Conservation (phyloP, 2,888 invertebrate genomes). For the Diloba caeruleocephala region DNA sequence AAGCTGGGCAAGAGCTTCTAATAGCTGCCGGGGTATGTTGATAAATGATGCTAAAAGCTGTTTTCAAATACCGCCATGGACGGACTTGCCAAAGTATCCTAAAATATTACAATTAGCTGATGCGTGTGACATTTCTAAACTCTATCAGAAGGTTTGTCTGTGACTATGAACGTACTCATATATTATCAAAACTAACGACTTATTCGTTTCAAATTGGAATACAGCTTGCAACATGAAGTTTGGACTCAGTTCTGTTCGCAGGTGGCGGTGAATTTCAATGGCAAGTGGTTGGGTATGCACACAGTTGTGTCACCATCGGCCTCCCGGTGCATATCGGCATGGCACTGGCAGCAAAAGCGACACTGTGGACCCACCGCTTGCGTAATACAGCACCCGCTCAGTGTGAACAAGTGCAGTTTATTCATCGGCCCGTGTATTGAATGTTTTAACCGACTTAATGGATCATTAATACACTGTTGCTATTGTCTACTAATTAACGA, state of each 20-base stretch:
- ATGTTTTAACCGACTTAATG: slow-evolving; percentile 74
- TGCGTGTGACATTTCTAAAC: no score
- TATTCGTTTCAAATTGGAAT: slow-evolving; percentile 13
- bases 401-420: slow-evolving; percentile 78
- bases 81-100: no score
- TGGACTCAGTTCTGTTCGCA: slow-evolving; percentile 6
- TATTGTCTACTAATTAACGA: slow-evolving; percentile 85
- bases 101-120: no score
- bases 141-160: no score
- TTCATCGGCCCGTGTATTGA: slow-evolving; percentile 61
- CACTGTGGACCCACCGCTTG: slow-evolving; percentile 47
- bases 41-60: no score
- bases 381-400: slow-evolving; percentile 63
- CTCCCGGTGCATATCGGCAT: slow-evolving; percentile 26
- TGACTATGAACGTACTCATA: no score
- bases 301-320: slow-evolving; percentile 42
- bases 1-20: no score
- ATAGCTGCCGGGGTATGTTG: no score
- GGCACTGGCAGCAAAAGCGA: slow-evolving; percentile 12
- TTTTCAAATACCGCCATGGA: no score
- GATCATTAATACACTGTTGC: slow-evolving; percentile 74
- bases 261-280: slow-evolving; percentile 34
- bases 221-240: slow-evolving; percentile 7
- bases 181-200: not conserved
- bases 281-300: slow-evolving; percentile 8